Percentiles rank a stretch among this genome's conserved stretches.
phyloP scores from a whole-genome alignment of 2,113 vertebrate species.

The Sander lucioperca region DNA sequence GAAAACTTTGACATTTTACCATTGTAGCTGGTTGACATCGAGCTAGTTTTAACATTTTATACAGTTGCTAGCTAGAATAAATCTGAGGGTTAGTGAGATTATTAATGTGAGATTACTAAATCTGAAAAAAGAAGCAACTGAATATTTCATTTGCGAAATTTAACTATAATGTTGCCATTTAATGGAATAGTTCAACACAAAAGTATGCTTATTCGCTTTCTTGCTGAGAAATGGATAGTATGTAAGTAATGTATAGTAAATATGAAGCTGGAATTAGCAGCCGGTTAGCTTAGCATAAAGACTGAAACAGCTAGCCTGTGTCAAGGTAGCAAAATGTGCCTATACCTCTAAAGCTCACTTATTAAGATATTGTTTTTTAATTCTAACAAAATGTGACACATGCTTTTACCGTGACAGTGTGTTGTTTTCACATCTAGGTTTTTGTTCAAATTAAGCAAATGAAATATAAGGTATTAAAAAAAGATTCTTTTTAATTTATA shows the following conservation, averaged over 20 bases:
- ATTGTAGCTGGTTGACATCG: neutral
- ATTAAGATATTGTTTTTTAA: neutral
- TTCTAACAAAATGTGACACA: neutral
- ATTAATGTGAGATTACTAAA: neutral
- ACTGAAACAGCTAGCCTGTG: too few relatives aligned
- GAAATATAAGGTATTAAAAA: neutral
- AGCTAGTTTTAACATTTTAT: neutral
- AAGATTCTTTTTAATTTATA: neutral
- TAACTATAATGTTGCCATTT: neutral
- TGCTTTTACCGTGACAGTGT: neutral
- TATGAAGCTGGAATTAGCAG: neutral
- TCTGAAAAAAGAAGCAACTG: neutral
- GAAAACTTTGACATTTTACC: neutral
- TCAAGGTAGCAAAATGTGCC: neutral
- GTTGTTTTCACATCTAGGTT: neutral
- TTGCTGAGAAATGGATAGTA: neutral
- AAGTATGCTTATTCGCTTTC: neutral
- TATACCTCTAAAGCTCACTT: neutral
- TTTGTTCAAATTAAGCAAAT: neutral
- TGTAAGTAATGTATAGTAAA: neutral
- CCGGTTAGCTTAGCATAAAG: neutral
- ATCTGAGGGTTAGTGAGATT: neutral
- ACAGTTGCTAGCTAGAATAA: neutral
- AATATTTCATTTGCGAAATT: neutral
- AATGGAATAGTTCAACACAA: neutral